Percentiles rank a stretch among this genome's conserved stretches.
phyloP scores from a whole-genome alignment of 2,113 vertebrate genomes.

The Ammodytes marinus region DNA sequence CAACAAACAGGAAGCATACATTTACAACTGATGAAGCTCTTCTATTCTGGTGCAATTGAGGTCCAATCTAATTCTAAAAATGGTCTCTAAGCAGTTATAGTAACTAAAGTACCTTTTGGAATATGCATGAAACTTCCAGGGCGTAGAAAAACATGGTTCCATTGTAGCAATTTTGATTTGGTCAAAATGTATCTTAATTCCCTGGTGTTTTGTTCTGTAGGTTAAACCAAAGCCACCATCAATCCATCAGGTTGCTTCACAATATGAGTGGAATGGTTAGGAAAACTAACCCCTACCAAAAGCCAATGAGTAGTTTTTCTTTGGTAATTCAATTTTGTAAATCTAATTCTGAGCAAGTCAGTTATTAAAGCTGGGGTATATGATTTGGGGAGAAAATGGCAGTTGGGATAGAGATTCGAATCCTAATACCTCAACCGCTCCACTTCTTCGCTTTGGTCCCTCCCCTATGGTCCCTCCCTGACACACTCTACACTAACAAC shows the following conservation, averaged over 20 bases:
- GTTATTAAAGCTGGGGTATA: too few relatives aligned
- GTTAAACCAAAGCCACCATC: not conserved
- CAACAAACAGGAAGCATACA: conserved; percentile 2
- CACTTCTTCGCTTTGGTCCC: too few relatives aligned
- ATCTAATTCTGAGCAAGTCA: not conserved
- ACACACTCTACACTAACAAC: too few relatives aligned
- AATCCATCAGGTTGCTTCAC: not conserved
- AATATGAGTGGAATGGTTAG: not conserved
- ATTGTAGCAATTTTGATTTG: not conserved
- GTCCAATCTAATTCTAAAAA: conserved; percentile 4
- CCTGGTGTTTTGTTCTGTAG: not conserved
- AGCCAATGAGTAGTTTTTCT: not conserved
- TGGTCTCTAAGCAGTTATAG: conserved; percentile 4
- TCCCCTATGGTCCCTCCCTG: too few relatives aligned
- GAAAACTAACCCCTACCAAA: not conserved
- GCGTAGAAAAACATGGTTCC: conserved; percentile 12
- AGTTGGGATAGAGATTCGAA: too few relatives aligned
- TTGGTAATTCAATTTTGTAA: not conserved
- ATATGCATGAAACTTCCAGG: not conserved
- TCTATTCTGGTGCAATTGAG: conserved; percentile 4
- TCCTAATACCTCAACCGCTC: too few relatives aligned
- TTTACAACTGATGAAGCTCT: not conserved
- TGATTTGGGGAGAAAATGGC: too few relatives aligned
- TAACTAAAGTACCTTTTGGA: conserved; percentile 19
- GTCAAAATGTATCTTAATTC: not conserved